A percentile compares a stretch with the other conserved stretches of the same genome.
Conservation (phyloP, 2,888 invertebrate species). For the Pardosa pseudoannulata region DNA sequence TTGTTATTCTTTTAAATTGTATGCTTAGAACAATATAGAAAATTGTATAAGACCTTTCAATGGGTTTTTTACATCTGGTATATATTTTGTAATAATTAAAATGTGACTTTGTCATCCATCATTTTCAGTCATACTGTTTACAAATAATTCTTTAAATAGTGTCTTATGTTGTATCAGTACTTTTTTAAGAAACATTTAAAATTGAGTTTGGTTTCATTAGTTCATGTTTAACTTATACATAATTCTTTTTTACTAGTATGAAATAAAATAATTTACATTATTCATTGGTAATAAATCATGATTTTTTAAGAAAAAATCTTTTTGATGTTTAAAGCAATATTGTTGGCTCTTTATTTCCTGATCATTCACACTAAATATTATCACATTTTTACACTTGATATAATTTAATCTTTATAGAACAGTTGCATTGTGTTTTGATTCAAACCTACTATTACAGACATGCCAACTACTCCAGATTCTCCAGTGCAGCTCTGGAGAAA, state of each 20-base stretch:
- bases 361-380: no score
- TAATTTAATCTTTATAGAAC: no score
- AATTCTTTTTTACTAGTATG: conserved; percentile 8
- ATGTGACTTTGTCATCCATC: conserved; percentile 48
- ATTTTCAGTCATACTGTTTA: conserved; percentile 36
- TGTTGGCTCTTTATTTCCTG: no score
- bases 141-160: conserved; percentile 39
- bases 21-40: conserved; percentile 30
- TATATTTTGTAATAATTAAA: conserved; percentile 66
- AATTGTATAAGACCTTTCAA: conserved; percentile 30
- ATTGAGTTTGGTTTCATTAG: conserved; percentile 16
- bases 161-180: conserved; percentile 54
- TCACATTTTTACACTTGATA: no score
- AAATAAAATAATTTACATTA: neutral
- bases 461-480: no score
- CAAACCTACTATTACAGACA: no score
- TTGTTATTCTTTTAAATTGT: conserved; percentile 55
- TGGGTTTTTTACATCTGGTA: conserved; percentile 52
- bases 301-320: neutral
- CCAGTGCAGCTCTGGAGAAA: no score
- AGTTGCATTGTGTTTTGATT: no score
- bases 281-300: neutral
- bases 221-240: conserved; percentile 17
- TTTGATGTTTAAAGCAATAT: no score
- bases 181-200: conserved; percentile 54